Base-by-base conservation (phyloP, 2,888 invertebrate genomes). In the Belgica antarctica region DNA sequence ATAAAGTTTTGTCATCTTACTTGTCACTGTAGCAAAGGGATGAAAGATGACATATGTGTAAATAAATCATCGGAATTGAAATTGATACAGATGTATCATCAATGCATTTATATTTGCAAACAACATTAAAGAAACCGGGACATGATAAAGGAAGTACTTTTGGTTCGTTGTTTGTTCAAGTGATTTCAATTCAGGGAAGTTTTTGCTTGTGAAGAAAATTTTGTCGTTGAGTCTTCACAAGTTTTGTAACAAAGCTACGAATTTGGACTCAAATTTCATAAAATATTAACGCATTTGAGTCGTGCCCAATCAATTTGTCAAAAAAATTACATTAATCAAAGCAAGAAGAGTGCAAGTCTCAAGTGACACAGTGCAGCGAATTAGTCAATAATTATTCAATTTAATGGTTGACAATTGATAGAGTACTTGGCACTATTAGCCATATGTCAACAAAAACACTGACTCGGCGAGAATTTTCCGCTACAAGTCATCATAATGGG, bases 1-100 rank as follows among this genome's bases (percentile, higher is more conserved):
- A 61, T 61, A 61, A 47, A 66, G 47, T 66, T 68, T 68, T 68
- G 68, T 68, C 68, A 68, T 65, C 27, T 41, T n/a, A 22, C 1
- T 34, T 62, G 28, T 62, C 31, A 62, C 10, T 19, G 15, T 36
- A 19, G 25, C n/a, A 15, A 59, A 61, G 59, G 61, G 61, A 70
- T 70, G 70, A 70, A 70, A 70, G 61, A 70, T 61, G 70, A 36
- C 70, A 70, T 70, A 70, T 70, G 70, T 70, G 70, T 70, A 70
- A 70, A 70, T 61, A 70, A 27, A 70, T 68, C 47, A 47, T 7
- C 19, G 31, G 47, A 68, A 68, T 68, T 68, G 68, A 68, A 68
- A 68, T 68, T 68, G 68, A 68, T 68, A 68, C 68, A 68, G 68
- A 68, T 68, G 68, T 57, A 52, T 24, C 62, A 17, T 66, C 17